Evolutionary conservation across 2,888 invertebrate species (phyloP).

Genomic region (Eurytoma adleriae): DNA sequence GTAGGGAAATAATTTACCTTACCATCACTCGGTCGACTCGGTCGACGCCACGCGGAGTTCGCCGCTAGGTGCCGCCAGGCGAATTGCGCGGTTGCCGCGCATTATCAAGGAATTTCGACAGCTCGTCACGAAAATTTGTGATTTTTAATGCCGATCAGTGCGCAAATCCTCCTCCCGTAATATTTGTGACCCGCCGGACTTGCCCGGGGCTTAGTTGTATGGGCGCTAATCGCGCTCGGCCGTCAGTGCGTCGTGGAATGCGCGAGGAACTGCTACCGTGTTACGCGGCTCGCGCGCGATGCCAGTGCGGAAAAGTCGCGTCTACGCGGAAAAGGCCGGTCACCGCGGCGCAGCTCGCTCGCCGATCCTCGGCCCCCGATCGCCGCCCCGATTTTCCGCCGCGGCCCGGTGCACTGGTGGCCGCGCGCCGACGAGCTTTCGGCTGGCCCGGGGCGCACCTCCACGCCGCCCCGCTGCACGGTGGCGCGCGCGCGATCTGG

Average conservation of each 20-base stretch:
- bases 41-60: too few relatives aligned
- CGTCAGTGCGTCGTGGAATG: slow-evolving; percentile 74
- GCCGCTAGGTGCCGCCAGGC: slow-evolving; percentile 60
- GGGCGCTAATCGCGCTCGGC: slow-evolving; percentile 61
- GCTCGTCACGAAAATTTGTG: slow-evolving; percentile 60
- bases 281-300: slow-evolving; percentile 74
- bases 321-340: slow-evolving; percentile 58
- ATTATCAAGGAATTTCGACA: slow-evolving; percentile 66
- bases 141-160: slow-evolving; percentile 65
- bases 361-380: too few relatives aligned
- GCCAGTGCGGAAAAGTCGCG: slow-evolving; percentile 66
- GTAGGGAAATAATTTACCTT: too few relatives aligned
- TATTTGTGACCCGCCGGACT: slow-evolving; percentile 61
- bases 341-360: too few relatives aligned
- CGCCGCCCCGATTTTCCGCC: background rate
- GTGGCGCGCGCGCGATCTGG: slow-evolving; percentile 49
- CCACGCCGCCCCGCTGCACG: slow-evolving; percentile 9
- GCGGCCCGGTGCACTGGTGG: background rate
- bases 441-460: background rate
- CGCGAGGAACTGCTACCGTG: slow-evolving; percentile 74
- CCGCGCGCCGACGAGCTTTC: too few relatives aligned
- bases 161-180: slow-evolving; percentile 57
- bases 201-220: slow-evolving; percentile 63
- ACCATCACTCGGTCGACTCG: too few relatives aligned
- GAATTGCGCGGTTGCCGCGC: slow-evolving; percentile 72